A percentile compares a stretch with the other conserved stretches of the same genome.
These are phyloP conservation scores for Cryptoprocta ferox DNA, from an alignment of 2,797 vertebrate genomes.

Conservation along the genomic window DNA sequence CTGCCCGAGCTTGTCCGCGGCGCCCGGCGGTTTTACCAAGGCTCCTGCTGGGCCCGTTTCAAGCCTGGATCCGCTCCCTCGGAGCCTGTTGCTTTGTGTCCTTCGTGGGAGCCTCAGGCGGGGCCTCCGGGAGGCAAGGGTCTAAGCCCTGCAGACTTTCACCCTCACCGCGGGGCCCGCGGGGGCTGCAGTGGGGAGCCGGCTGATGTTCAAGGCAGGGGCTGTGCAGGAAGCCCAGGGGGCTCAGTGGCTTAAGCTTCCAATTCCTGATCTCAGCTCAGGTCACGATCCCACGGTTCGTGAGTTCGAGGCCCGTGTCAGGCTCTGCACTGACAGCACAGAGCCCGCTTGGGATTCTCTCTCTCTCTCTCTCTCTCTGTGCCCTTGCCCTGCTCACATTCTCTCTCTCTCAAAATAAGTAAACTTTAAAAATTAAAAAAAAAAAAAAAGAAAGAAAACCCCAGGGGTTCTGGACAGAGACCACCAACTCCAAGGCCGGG, in stretches of 20 bases:
- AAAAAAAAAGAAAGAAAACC: background rate
- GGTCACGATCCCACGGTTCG: too few species aligned
- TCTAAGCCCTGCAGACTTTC: background rate
- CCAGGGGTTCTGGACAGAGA: background rate
- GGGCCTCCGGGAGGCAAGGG: background rate
- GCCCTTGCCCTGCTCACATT: too few species aligned
- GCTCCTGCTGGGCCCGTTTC: rapidly evolving
- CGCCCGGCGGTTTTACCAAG: rapidly evolving
- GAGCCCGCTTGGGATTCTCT: too few species aligned
- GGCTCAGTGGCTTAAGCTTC: too few species aligned
- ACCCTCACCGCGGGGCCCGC: too few species aligned
- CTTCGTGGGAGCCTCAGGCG: background rate
- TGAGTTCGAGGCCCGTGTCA: too few species aligned
- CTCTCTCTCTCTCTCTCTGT: too few species aligned
- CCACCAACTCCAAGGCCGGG: background rate
- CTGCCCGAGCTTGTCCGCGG: rapidly evolving
- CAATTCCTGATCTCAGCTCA: too few species aligned
- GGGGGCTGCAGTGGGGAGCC: background rate
- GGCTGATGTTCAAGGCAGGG: background rate
- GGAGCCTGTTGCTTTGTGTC: rapidly evolving
- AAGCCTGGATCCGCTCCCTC: background rate
- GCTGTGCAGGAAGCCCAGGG: background rate
- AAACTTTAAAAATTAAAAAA: too few species aligned
- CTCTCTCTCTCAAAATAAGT: too few species aligned
- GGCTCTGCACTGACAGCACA: rapidly evolving